Conservation (phyloP, 2,797 vertebrate genomes). For the Falco concolor region DNA sequence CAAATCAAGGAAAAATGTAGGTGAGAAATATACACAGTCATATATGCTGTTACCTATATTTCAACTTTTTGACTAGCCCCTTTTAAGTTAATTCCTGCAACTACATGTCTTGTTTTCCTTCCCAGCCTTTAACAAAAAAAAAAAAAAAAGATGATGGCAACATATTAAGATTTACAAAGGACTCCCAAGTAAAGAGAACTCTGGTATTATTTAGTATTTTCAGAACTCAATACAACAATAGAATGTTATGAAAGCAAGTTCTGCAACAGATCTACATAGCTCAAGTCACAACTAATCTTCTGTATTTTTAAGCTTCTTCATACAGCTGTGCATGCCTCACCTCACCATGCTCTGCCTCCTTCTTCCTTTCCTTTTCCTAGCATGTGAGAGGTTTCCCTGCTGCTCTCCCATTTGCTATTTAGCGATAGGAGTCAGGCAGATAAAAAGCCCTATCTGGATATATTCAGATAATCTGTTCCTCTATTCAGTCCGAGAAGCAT, state of each 20-base stretch:
- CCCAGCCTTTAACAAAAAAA: background rate
- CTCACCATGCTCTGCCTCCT: background rate
- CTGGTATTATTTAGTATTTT: background rate
- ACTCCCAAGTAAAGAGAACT: background rate
- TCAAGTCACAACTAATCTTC: background rate
- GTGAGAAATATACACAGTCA: background rate
- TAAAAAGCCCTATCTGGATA: background rate
- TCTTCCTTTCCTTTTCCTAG: background rate
- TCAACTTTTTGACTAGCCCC: background rate
- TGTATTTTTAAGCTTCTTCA: background rate
- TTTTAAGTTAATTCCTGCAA: background rate
- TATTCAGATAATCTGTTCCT: background rate
- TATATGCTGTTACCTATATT: background rate
- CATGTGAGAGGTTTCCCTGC: background rate
- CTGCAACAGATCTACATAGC: background rate
- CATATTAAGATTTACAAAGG: background rate
- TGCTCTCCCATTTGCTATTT: background rate
- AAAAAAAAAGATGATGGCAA: background rate
- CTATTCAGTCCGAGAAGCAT: background rate
- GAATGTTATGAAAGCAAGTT: rapidly evolving
- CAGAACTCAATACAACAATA: background rate
- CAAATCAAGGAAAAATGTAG: background rate
- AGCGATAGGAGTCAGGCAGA: background rate
- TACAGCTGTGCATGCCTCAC: background rate
- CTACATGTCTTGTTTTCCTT: background rate